A percentile compares a stretch with the other conserved stretches of the same genome.
Conservation (phyloP, 2,888 invertebrate species). For the Lithophane leautieri region DNA sequence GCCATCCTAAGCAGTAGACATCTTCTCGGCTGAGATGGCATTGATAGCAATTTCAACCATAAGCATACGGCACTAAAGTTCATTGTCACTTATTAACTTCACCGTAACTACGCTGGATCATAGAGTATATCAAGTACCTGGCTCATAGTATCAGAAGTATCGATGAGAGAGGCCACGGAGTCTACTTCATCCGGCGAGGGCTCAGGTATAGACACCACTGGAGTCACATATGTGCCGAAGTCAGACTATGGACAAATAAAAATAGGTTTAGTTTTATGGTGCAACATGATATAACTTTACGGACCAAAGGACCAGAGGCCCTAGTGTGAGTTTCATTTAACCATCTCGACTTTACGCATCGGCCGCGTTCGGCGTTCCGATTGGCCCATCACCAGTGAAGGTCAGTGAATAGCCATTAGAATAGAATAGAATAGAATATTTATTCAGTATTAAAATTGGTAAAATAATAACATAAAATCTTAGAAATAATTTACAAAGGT, state of each 20-base stretch:
- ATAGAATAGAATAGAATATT: no score
- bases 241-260: constrained; percentile 92
- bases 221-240: constrained; percentile 97
- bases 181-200: constrained; percentile 92
- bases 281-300: background rate
- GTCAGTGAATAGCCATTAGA: no score
- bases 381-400: no score
- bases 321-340: no score
- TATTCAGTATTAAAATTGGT: no score
- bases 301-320: background rate
- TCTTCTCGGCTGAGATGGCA: background rate
- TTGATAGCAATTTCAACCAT: constrained; percentile 17
- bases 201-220: constrained; percentile 96
- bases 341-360: no score
- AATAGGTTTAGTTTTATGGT: background rate
- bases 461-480: no score
- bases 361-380: no score
- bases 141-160: constrained; percentile 92
- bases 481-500: no score
- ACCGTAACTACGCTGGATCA: background rate
- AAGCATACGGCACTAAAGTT: background rate
- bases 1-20: no score
- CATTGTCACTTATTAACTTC: background rate
- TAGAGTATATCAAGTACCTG: constrained; percentile 72
- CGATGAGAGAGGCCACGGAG: constrained; percentile 92